Evolutionary conservation across 2,797 vertebrate species (phyloP).

Genomic region (Hydrocynus forskahlii): DNA sequence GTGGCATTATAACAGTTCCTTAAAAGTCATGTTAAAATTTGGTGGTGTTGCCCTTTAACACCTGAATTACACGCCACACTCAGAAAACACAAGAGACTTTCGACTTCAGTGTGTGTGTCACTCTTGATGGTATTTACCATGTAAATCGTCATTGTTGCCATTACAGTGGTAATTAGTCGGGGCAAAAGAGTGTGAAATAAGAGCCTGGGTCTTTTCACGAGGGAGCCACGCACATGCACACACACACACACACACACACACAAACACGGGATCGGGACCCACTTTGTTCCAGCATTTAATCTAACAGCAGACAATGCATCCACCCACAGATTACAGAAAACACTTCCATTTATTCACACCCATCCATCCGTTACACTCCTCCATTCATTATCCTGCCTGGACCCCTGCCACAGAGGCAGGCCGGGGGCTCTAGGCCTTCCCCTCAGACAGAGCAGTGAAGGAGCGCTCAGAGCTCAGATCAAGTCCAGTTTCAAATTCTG

Average conservation of each 20-base stretch:
- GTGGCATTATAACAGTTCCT: too few species aligned
- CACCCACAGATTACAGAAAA: slow-evolving; percentile 12
- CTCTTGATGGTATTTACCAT: slow-evolving; percentile 66
- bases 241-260: slow-evolving; percentile 16
- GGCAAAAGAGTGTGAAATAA: slow-evolving; percentile 70
- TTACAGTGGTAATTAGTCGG: slow-evolving; percentile 77
- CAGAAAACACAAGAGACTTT: slow-evolving; percentile 34
- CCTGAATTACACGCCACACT: slow-evolving; percentile 6
- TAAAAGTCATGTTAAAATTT: not conserved
- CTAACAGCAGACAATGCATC: slow-evolving; percentile 26
- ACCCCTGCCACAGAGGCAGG: not conserved
- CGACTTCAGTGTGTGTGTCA: slow-evolving; percentile 58
- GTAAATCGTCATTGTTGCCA: slow-evolving; percentile 71
- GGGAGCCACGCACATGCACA: slow-evolving; percentile 24
- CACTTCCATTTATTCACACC: slow-evolving; percentile 11
- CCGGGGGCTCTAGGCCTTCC: not conserved
- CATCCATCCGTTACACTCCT: not conserved
- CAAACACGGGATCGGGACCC: slow-evolving; percentile 19
- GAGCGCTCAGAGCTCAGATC: not conserved
- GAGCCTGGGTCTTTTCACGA: slow-evolving; percentile 54
- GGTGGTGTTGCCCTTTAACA: not conserved
- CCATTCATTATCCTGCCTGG: not conserved
- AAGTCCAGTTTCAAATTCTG: not conserved
- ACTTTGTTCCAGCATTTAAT: slow-evolving; percentile 24
- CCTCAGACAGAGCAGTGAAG: not conserved